phyloP scores from a whole-genome alignment of 2,888 invertebrate genomes.

The Criorhina ranunculi region DNA sequence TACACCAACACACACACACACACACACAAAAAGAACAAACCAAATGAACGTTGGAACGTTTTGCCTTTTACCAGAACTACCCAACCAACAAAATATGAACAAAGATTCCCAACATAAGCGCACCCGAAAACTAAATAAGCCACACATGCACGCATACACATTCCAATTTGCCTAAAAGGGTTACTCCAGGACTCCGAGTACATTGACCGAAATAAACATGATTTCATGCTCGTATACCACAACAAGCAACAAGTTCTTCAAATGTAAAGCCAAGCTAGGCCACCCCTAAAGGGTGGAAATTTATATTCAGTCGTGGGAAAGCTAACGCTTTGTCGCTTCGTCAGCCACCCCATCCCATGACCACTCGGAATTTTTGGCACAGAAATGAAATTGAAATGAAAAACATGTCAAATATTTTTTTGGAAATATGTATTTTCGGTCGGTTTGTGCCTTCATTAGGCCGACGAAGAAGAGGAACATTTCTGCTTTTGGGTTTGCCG shows the following conservation, averaged over 20 bases:
- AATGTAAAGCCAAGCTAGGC: conserved; percentile 21
- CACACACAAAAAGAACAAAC: conserved; percentile 7
- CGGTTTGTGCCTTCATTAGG: conserved; percentile 44
- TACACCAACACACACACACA: background rate
- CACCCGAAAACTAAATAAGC: conserved; percentile 6
- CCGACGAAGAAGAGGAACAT: background rate
- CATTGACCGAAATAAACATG: conserved; percentile 75
- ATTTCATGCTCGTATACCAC: conserved; percentile 68
- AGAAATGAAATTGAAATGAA: conserved; percentile 67
- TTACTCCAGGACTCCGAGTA: conserved; percentile 53
- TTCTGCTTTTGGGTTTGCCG: conserved; percentile 5
- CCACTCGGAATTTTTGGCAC: conserved; percentile 52
- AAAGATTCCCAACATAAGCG: conserved; percentile 1
- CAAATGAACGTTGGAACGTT: conserved; percentile 30
- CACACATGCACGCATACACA: conserved; percentile 46
- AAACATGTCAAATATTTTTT: conserved; percentile 66
- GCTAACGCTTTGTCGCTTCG: background rate
- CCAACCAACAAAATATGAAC: conserved; percentile 41
- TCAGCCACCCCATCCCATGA: conserved; percentile 17
- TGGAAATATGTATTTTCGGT: conserved; percentile 4
- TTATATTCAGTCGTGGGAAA: conserved; percentile 55
- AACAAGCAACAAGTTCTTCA: conserved; percentile 64
- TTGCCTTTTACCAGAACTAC: conserved; percentile 16
- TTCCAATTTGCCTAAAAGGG: conserved; percentile 72
- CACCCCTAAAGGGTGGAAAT: conserved; percentile 32